Base-by-base conservation (phyloP, 2,113 vertebrate species). In the Octodon degus region DNA sequence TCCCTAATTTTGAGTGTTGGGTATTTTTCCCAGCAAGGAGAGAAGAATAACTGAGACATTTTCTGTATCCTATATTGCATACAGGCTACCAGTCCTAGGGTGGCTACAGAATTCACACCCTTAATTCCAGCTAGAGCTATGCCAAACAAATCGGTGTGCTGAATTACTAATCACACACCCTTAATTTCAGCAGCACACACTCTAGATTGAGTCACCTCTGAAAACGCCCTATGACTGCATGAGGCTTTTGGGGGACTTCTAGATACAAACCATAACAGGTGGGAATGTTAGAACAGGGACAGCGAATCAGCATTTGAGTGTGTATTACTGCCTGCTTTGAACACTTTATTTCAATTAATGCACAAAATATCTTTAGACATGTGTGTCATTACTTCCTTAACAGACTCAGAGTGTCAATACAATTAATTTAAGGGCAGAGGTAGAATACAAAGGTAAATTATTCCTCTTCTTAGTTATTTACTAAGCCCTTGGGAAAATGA, bases 371-470 rank as follows among this genome's bases (percentile, higher is more conserved):
- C 14, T 68, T 94, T 82, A 79, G 34, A 86, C 34, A 19, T 27
- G 74, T n/a, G 30, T 53, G 58, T 60, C 65, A 80, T 60, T 79
- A 34, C 30, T 86, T 77, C 16, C 13, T 90, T 40, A 72, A 47
- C 32, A 90, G 80, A 68, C 37, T 55, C 55, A 63, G 20, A 92
- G 37, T 95, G 68, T 92, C 84, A 76, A 24, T 79, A 84, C 14
- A 50, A 43, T 32, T n/a, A 79, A 53, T 43, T 55, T 55, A 92
- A 85, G 9, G 62, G 40, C 55, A 92, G 40, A 94, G 6, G 60
- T 16, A 92, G 68, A 94, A 72, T 90, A 95, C n/a, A 90, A 20
- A 81, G 92, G 58, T 81, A 95, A 87, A 25, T 20, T 74, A 58
- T 10, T 87, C 47, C 27, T 50, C 13, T 55, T 60, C 12, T 30